phyloP scores from a whole-genome alignment of 2,888 invertebrate genomes.

The Conomelus anceps region DNA sequence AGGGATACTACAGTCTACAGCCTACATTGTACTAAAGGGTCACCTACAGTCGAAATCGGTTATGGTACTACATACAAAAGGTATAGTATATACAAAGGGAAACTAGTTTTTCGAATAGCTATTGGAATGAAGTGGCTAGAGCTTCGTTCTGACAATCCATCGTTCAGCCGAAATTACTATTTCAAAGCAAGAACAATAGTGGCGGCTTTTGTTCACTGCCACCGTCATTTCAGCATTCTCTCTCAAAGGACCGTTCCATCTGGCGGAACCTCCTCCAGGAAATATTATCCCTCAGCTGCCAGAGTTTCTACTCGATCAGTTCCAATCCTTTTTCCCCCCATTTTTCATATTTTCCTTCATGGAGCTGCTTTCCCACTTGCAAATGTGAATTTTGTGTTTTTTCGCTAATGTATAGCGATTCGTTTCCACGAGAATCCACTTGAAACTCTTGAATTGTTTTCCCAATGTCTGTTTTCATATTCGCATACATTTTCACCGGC shows the following conservation, averaged over 20 bases:
- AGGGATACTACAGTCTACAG: too few relatives aligned
- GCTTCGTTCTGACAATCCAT: not conserved
- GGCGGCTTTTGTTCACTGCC: not conserved
- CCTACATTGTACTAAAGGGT: too few relatives aligned
- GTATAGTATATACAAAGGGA: too few relatives aligned
- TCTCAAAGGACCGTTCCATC: not conserved
- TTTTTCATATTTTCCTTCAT: not conserved
- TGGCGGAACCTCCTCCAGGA: not conserved
- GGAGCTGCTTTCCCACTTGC: too few relatives aligned
- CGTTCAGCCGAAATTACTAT: not conserved
- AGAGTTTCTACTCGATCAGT: not conserved
- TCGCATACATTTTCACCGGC: too few relatives aligned
- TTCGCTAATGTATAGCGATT: not conserved
- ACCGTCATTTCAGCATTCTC: not conserved
- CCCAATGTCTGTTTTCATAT: not conserved
- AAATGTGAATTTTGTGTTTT: not conserved
- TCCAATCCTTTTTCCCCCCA: not conserved
- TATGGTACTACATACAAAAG: too few relatives aligned
- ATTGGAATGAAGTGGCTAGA: not conserved
- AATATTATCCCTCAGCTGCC: not conserved
- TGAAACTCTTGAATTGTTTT: not conserved
- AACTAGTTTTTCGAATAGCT: not conserved
- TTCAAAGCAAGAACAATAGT: not conserved
- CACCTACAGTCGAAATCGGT: too few relatives aligned
- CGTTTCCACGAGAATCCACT: not conserved